A percentile compares a stretch with the other conserved stretches of the same genome.
Evolutionary conservation across 2,888 invertebrate genomes (phyloP).

Genomic region (Hemaris fuciformis): DNA sequence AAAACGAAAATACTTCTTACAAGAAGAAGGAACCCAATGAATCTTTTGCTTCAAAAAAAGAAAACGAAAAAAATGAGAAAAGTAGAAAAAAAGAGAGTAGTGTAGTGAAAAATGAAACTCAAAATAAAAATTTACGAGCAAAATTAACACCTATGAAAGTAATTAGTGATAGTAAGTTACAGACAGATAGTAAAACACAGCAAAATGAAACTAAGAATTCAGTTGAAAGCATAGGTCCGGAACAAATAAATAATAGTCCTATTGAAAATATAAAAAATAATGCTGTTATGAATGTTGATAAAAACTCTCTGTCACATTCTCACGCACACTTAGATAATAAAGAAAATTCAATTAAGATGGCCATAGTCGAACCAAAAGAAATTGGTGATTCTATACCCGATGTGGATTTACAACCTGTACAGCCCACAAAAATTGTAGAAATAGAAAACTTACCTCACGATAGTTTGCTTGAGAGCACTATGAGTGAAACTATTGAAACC

Average conservation of each 20-base stretch:
- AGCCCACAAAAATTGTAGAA: background rate
- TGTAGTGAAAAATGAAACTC: slow-evolving; percentile 21
- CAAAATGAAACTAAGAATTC: background rate
- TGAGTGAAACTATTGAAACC: background rate
- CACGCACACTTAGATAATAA: background rate
- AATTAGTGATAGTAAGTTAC: slow-evolving; percentile 11
- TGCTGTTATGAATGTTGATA: background rate
- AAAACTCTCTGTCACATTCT: background rate
- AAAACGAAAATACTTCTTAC: slow-evolving; percentile 49
- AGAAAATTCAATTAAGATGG: background rate
- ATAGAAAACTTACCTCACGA: background rate
- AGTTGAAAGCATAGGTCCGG: too few relatives aligned
- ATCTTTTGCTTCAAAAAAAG: slow-evolving; percentile 37
- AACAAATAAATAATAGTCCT: background rate
- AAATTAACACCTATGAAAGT: slow-evolving; percentile 14
- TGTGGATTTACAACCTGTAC: background rate
- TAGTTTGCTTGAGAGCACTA: background rate
- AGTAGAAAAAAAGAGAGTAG: slow-evolving; percentile 14
- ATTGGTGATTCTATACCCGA: background rate
- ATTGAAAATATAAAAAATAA: background rate
- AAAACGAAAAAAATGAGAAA: slow-evolving; percentile 30
- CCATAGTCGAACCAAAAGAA: background rate
- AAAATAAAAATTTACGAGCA: slow-evolving; percentile 17
- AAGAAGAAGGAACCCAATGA: slow-evolving; percentile 43
- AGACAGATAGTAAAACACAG: slow-evolving; percentile 1